These are phyloP conservation scores for Pachliopta kotzebuea DNA, from an alignment of 2,888 invertebrate genomes.

Conservation along the genomic window DNA sequence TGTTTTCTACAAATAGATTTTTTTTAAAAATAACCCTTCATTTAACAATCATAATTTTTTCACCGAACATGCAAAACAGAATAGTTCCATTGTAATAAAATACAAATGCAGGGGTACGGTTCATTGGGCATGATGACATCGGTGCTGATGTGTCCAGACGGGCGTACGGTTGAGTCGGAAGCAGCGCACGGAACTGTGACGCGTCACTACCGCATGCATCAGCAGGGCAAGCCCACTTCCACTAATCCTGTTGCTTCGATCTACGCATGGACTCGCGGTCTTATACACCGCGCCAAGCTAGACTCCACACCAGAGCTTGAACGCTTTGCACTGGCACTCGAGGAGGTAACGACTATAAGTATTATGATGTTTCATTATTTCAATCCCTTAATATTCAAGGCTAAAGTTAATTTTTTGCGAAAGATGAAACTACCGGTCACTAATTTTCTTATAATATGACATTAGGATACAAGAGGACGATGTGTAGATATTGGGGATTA, in stretches of 20 bases:
- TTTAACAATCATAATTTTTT: background rate
- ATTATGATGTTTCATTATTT: background rate
- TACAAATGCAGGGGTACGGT: conserved; percentile 81
- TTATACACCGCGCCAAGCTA: conserved; percentile 90
- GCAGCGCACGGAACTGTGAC: conserved; percentile 97
- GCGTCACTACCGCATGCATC: conserved; percentile 92
- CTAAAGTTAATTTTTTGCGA: too few relatives aligned
- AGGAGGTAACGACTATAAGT: conserved; percentile 73
- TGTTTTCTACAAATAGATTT: too few relatives aligned
- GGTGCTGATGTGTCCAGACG: conserved; percentile 92
- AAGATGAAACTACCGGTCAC: too few relatives aligned
- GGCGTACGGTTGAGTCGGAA: conserved; percentile 92
- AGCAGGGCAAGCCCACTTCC: conserved; percentile 91
- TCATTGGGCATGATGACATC: conserved; percentile 95
- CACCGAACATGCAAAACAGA: background rate
- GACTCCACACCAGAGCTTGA: conserved; percentile 88
- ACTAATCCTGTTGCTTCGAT: conserved; percentile 96
- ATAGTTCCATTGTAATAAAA: background rate
- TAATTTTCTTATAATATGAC: too few relatives aligned
- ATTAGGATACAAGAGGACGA: too few relatives aligned
- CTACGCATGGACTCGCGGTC: conserved; percentile 94
- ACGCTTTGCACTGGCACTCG: conserved; percentile 86
- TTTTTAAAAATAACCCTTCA: too few relatives aligned
- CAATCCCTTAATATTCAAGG: background rate
- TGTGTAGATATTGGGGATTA: too few relatives aligned